Evolutionary conservation across 2,113 vertebrate genomes (phyloP).

Genomic region (Pachypanchax playfairii): DNA sequence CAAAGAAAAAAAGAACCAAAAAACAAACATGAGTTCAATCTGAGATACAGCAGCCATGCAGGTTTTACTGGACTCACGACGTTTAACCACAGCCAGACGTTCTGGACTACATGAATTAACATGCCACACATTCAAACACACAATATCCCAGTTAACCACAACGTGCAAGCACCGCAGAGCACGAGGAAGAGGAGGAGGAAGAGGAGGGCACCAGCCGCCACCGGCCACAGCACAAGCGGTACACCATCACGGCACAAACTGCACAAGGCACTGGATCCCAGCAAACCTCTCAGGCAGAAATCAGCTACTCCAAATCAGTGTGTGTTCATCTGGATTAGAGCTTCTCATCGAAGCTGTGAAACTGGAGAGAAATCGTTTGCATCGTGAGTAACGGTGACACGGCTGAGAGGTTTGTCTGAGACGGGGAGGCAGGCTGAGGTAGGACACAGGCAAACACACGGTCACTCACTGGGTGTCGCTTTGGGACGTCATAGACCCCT

Average conservation of each 20-base stretch:
- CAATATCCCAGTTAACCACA: constrained; percentile 21
- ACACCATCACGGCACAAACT: constrained; percentile 54
- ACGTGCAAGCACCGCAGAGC: constrained; percentile 41
- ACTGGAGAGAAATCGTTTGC: constrained; percentile 3
- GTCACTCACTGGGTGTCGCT: constrained; percentile 99
- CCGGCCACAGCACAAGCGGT: constrained; percentile 48
- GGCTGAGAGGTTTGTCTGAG: constrained; percentile 76
- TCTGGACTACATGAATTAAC: constrained; percentile 44
- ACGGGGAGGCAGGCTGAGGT: constrained; percentile 63
- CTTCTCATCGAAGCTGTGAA: neutral
- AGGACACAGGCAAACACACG: constrained; percentile 70
- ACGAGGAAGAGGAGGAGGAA: constrained; percentile 19
- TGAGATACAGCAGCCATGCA: constrained; percentile 60
- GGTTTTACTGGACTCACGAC: constrained; percentile 31
- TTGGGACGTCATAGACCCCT: constrained; percentile 99
- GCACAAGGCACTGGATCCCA: constrained; percentile 70
- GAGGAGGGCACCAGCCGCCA: constrained; percentile 48
- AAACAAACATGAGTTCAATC: constrained; percentile 18
- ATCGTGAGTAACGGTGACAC: neutral
- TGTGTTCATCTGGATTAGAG: constrained; percentile 13
- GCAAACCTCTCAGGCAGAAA: constrained; percentile 72
- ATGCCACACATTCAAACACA: constrained; percentile 40
- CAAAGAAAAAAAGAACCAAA: constrained; percentile 20
- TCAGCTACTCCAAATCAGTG: constrained; percentile 12
- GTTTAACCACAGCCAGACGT: constrained; percentile 51